Base-by-base conservation (phyloP, 1,140 invertebrate species). In the Calephelis virginiensis region DNA sequence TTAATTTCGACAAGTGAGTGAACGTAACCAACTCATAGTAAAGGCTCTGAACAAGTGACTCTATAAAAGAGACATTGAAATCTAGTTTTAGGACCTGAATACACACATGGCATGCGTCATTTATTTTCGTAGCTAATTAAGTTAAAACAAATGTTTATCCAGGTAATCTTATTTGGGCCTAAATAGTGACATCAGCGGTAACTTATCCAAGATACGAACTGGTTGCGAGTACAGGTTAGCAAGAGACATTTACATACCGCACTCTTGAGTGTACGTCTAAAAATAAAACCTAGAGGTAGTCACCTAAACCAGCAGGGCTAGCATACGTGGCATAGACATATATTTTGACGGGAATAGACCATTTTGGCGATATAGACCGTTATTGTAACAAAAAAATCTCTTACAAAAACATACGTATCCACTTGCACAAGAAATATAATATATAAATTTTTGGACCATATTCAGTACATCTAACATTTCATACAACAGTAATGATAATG, bases 231-330 rank as follows among this genome's bases (percentile, higher is more conserved):
- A 69, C 75, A 71, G 65, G 71, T 78, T 81, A 85, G 82, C 79
- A 80, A 43, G 40, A 85, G 69, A 67, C 76, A 85, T 86, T 85
- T 80, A 87, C 80, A 87, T 86, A 83, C 73, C 76, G 75, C 77
- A 80, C 76, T 81, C 63, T 71, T 73, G 72, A 78, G 75, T 67
- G 70, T 70, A 75, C 76, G 74, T 81, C 83, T 88, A 83, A 85
- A 88, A 88, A 86, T 85, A 88, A 82, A 83, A 83, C 72, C 74
- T 77, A 76, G 73, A 71, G 63, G 71, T 74, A 7, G 56, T 60
- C 40, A 6, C 17, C 28, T 60, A 38, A 60, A 38, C 11, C 56
- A 12, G 12, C 17, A 53, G 50, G 8, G 56, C 28, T 38, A 38
- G 38, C 28, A 60, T 60, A 5, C 38, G 11, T 17, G 8, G 12